Evolutionary conservation across 2,797 vertebrate genomes (phyloP), one percentile per base, ranked within the genome.

Genomic region (Chrysocyon brachyurus): DNA sequence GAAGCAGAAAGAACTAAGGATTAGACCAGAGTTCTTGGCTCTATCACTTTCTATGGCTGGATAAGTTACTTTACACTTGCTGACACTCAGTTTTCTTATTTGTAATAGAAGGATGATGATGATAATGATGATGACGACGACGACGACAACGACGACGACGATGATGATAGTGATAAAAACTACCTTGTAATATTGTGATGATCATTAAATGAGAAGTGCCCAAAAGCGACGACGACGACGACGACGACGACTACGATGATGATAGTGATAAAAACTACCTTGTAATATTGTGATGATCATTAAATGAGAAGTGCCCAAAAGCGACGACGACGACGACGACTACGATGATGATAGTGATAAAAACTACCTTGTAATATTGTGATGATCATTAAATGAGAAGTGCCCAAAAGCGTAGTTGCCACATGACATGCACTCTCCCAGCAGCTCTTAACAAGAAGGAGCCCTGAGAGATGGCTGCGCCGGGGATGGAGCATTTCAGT

Each of bases 301-400:
- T 57, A 88, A 94, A 54, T 40, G 26, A 94, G 91, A 84, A 87
- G 26, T 31, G 59, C 46, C 49, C 40, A 40, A 54, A 90, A 86
- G 56, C 87, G 68, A n/a, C 87, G 68, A 33, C 33, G 33, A 33
- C 33, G 33, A 33, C 2, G 33, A 33, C 33, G 33, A 33, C 33
- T 2, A 33, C 33, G 33, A 33, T 33, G 52, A 66, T n/a, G 64
- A 33, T 31, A 56, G n/a, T 54, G 57, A 86, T n/a, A 59, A 68
- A 17, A 77, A 15, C 6, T 31, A 22, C 31, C 21, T 79, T 54
- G 46, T 56, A 87, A 75, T 68, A 66, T 14, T 83, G 64, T 12
- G 31, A 36, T 77, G 40, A 68, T 81, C 28, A 61, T 11, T 57
- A 88, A 94, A 54, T 40, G 26, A 94, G 91, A 84, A 87, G 26